phyloP scores from a whole-genome alignment of 2,113 vertebrate species.

The Cynoglossus semilaevis region DNA sequence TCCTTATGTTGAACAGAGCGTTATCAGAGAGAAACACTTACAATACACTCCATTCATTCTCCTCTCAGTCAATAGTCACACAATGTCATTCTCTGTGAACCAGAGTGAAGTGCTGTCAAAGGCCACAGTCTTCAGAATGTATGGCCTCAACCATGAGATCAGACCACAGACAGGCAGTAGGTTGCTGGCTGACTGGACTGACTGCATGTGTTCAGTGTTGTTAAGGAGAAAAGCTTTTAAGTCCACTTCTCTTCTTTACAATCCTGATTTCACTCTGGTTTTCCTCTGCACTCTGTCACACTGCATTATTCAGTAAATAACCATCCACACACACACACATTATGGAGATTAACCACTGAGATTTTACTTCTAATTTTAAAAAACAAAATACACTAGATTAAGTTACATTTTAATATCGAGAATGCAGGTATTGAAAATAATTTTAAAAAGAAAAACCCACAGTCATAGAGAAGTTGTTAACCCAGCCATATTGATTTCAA shows the following conservation, averaged over 20 bases:
- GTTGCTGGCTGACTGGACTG: constrained; percentile 1
- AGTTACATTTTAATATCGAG: too few relatives aligned
- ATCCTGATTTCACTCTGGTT: constrained; percentile 9
- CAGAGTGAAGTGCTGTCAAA: constrained; percentile 28
- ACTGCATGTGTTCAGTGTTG: constrained; percentile 35
- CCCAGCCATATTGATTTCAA: too few relatives aligned
- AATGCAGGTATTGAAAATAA: too few relatives aligned
- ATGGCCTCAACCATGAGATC: constrained; percentile 31
- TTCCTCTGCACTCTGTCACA: constrained; percentile 43
- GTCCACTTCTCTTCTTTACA: constrained; percentile 24
- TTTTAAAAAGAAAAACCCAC: too few relatives aligned
- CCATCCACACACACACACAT: constrained; percentile 1
- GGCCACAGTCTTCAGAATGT: constrained; percentile 11
- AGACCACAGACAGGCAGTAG: constrained; percentile 10
- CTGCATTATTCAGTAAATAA: constrained; percentile 67
- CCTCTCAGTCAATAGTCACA: constrained; percentile 19
- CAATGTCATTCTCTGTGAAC: constrained; percentile 55
- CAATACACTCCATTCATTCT: constrained; percentile 63
- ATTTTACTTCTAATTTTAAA: too few relatives aligned
- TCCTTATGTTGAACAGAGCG: constrained; percentile 46
- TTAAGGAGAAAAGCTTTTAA: constrained; percentile 38
- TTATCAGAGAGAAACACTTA: constrained; percentile 29
- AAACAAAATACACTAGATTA: too few relatives aligned
- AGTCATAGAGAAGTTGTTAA: too few relatives aligned
- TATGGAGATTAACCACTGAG: too few relatives aligned